These are phyloP conservation scores for Andrena chrysosceles DNA, from an alignment of 2,888 invertebrate species.

Conservation along the genomic window DNA sequence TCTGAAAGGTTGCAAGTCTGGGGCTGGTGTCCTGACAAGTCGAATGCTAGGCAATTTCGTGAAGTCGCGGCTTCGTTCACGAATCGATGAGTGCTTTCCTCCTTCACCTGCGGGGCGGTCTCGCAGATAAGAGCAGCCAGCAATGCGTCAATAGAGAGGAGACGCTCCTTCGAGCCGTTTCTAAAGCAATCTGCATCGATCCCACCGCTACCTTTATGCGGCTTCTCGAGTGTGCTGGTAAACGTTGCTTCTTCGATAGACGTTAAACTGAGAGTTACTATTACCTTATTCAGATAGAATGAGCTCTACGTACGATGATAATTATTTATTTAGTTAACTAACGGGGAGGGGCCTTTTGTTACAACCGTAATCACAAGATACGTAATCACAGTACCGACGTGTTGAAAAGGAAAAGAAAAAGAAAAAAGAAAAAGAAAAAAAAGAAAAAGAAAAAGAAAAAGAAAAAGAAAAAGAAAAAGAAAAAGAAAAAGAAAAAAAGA, in stretches of 20 bases:
- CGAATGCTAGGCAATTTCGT: slow-evolving; percentile 50
- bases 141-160: slow-evolving; percentile 55
- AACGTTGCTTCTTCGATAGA: slow-evolving; percentile 21
- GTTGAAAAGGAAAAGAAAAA: too few species aligned
- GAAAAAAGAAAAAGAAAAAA: too few species aligned
- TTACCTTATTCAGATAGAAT: slow-evolving; percentile 21
- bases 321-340: too few species aligned
- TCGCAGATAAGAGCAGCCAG: slow-evolving; percentile 55
- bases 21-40: slow-evolving; percentile 22
- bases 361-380: too few species aligned
- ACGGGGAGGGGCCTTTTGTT: too few species aligned
- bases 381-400: too few species aligned
- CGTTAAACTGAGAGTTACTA: slow-evolving; percentile 19
- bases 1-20: neutral
- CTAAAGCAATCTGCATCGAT: slow-evolving; percentile 62
- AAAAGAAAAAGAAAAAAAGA: too few species aligned
- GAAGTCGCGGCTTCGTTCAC: slow-evolving; percentile 49
- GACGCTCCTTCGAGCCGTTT: slow-evolving; percentile 47
- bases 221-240: slow-evolving; percentile 26
- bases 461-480: too few species aligned
- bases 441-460: too few species aligned
- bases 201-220: slow-evolving; percentile 42
- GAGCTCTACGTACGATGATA: neutral
- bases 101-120: slow-evolving; percentile 43
- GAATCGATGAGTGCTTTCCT: slow-evolving; percentile 48